Evolutionary conservation across 2,888 invertebrate genomes (phyloP), one percentile per base, ranked within the genome.

Genomic region (Volucella inanis): DNA sequence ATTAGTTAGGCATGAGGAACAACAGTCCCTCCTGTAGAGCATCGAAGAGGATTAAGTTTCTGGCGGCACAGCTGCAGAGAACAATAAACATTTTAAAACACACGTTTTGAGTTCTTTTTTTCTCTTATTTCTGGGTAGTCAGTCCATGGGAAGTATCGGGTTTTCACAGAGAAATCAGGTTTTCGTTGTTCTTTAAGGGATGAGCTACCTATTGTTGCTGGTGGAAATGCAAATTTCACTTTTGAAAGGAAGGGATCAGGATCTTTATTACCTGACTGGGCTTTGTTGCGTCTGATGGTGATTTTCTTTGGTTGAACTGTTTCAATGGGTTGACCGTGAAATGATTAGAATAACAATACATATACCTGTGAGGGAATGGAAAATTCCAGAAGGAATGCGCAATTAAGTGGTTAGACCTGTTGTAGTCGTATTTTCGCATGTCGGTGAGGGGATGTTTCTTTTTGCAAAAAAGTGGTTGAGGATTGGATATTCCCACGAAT

Each of bases 21-120:
- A 18, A 43, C 8, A 9, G 8, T 47, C 50, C 22, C 8, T 55
- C 39, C 54, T 67, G 50, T 50, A 6, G 31, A 31, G 31, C 6
- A 31, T 52, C 31, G 65, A 61, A 57, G 72, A 78, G 71, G 62
- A 68, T 83, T 78, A 70, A 64, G 43, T n/a, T 50, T 38, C 14
- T 9, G 10, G 18, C 39, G 22, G 39, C 43, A 6, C 31, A 22
- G 49, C 50, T 70, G 71, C 74, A 65, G 12, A 12, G n/a, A 39
- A 18, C 43, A 83, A 84, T 80, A 84, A 84, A 80, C 47, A 8
- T 38, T 59, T n/a, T 71, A 45, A 14, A 77, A 64, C n/a, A 39
- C 57, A 64, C 18, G n/a, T 64, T 14, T 55, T 65, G 43, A 2
- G 41, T 74, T 10, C 49, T 59, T 74, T 11, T 74, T 57, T n/a